A percentile compares a stretch with the other conserved stretches of the same genome.
Evolutionary conservation across 1,140 invertebrate genomes (phyloP).

Genomic region (Eupeodes corollae): DNA sequence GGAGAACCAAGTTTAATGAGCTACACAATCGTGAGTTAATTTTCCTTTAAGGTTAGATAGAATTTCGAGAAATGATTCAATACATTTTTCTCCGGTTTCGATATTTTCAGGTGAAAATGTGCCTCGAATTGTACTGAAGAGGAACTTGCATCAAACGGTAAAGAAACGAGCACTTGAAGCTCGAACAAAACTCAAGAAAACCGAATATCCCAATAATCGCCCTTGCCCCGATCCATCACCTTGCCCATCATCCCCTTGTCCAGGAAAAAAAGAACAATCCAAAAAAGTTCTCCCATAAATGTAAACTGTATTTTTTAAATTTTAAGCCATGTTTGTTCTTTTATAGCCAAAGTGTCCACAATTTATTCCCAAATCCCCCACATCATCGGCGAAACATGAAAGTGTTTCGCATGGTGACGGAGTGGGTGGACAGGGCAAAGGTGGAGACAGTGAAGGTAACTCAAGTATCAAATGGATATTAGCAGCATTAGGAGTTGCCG

Average conservation of each 20-base stretch:
- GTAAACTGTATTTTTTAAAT: background rate
- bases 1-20: too few species aligned
- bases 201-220: constrained; percentile 27
- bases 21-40: too few species aligned
- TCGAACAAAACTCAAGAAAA: constrained; percentile 25
- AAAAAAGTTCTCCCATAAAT: background rate
- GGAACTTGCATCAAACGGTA: constrained; percentile 28
- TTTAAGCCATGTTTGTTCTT: background rate
- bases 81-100: too few species aligned
- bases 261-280: background rate
- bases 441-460: constrained; percentile 9
- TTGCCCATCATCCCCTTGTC: background rate
- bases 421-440: constrained; percentile 5
- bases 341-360: background rate
- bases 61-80: too few species aligned
- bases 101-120: too few species aligned
- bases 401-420: background rate
- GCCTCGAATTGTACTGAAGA: too few species aligned
- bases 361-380: background rate
- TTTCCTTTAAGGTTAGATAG: too few species aligned
- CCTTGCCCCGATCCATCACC: constrained; percentile 9
- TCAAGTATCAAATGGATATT: constrained; percentile 11
- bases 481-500: constrained; percentile 17
- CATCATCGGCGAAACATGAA: background rate
- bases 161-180: constrained; percentile 30